A percentile compares a stretch with the other conserved stretches of the same genome.
These are phyloP conservation scores for Agonopterix arenella DNA, from an alignment of 2,888 invertebrate species.

Conservation along the genomic window DNA sequence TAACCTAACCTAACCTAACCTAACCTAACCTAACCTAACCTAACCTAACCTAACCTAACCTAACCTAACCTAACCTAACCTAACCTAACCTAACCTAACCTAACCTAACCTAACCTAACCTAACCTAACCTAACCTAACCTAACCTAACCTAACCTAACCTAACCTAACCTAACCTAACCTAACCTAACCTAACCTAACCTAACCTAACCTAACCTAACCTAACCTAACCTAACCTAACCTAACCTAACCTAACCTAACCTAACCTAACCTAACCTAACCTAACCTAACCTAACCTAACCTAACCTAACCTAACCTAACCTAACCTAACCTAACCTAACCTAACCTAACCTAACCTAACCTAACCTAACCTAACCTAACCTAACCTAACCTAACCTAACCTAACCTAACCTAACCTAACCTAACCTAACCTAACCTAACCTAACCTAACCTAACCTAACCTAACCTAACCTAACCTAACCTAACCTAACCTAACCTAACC, in stretches of 20 bases:
- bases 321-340: conserved; percentile 14
- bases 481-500: conserved; percentile 1
- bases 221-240: conserved; percentile 13
- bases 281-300: conserved; percentile 13
- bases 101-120: too few species aligned
- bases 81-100: too few species aligned
- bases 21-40: conserved; percentile 5
- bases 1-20: conserved; percentile 3
- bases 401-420: conserved; percentile 1
- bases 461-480: conserved; percentile 1
- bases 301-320: conserved; percentile 13
- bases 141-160: conserved; percentile 10
- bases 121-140: conserved; percentile 4
- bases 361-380: conserved; percentile 12
- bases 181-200: conserved; percentile 10
- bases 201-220: conserved; percentile 11
- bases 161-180: conserved; percentile 11
- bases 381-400: conserved; percentile 11
- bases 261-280: conserved; percentile 11
- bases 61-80: conserved; percentile 5
- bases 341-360: conserved; percentile 12
- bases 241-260: conserved; percentile 11
- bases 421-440: conserved; percentile 1
- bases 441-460: conserved; percentile 1
- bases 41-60: conserved; percentile 5